Conservation (phyloP, 2,113 vertebrate species). For the Myrmecophaga tridactyla region DNA sequence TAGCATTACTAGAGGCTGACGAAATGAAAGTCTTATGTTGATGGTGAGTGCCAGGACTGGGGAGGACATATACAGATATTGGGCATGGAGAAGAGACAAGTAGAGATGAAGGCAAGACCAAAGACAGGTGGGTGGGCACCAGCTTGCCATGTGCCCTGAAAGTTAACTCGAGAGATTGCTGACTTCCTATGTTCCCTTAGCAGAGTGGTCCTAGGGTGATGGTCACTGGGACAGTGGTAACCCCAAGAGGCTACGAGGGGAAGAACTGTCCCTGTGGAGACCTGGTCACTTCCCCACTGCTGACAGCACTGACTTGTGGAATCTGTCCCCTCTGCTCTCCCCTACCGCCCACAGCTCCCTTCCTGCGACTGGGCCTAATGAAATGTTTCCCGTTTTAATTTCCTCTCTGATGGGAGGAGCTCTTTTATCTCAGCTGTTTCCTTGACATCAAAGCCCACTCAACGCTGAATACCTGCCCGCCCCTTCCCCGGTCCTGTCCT, state of each 20-base stretch:
- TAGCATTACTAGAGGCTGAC: neutral
- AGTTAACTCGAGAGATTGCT: neutral
- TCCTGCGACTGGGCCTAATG: constrained; percentile 39
- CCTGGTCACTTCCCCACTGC: no score
- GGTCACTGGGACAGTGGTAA: fast-evolving
- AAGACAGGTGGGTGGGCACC: neutral
- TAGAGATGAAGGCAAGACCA: neutral
- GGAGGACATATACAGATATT: neutral
- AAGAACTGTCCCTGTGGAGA: neutral
- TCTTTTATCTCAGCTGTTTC: constrained; percentile 55
- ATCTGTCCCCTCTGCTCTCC: neutral
- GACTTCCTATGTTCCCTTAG: neutral
- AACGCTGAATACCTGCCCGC: constrained; percentile 28
- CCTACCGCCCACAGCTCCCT: neutral
- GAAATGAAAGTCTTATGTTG: neutral
- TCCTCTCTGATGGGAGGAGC: constrained; percentile 57
- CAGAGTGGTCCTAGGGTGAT: neutral
- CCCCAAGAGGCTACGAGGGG: fast-evolving
- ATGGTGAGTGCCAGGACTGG: neutral
- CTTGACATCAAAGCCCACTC: constrained; percentile 67
- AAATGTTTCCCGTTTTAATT: constrained; percentile 70
- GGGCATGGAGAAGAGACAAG: no score
- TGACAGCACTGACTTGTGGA: neutral
- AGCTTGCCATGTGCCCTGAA: fast-evolving
- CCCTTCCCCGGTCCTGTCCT: constrained; percentile 1